Base-by-base conservation (phyloP, 2,113 vertebrate species). In the Rhadina sibilatrix region DNA sequence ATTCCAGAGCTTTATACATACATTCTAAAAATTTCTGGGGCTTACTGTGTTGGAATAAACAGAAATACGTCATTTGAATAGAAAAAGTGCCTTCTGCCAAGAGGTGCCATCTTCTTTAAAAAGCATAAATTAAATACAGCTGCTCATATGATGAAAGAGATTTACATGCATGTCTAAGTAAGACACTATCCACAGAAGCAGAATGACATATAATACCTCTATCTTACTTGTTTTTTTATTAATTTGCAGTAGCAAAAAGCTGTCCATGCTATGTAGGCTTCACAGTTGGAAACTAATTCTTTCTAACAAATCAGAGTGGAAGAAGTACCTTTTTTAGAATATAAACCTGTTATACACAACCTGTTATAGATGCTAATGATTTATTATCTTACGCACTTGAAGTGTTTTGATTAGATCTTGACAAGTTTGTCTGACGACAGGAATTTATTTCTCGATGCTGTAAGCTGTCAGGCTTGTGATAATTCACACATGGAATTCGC, bases 401-500 rank as follows among this genome's bases (percentile, higher is more conserved):
- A 97, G 54, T 96, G 94, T 97, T 97, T 95, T 96, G 94, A 96
- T 96, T 95, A 95, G 88, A 47, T 90, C 69, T 54, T 96, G 96
- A 96, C 96, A 95, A 89, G 83, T 97, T 96, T 90, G 85, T 93
- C 77, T 95, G 93, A 96, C 35, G 90, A 81, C 56, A 53, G 83
- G 88, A 71, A 95, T 94, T 93, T 94, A 90, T 94, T 95, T 93
- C 93, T 77, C 33, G 11, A 42, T 86, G 88, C 90, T 89, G 76
- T 95, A 86, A 95, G 92, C 93, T 96, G 92, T 95, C 96, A 96
- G 94, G 79, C 64, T 50, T 49, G 79, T 3, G 82, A 75, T 91
- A 93, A 91, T 93, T 97, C 90, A 74, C 85, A 95, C 82, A 54
- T 94, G 82, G 38, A 93, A 96, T 94, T 94, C 76, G 37, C 90